Conservation (phyloP, 2,888 invertebrate species). For the Patella depressa region DNA sequence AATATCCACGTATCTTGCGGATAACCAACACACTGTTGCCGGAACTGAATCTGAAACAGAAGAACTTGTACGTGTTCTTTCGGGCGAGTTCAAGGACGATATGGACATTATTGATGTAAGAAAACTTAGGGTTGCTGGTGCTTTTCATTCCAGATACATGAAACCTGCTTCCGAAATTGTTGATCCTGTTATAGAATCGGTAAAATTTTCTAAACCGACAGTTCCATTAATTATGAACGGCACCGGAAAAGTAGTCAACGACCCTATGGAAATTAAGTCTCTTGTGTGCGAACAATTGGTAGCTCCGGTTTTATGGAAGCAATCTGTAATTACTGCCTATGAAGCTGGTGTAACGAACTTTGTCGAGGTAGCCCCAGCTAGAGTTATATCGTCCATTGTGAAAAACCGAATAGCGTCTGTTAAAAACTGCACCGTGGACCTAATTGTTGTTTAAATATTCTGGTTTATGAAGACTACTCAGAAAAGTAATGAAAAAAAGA, state of each 20-base stretch:
- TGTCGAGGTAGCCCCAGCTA: not conserved
- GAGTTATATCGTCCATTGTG: constrained; percentile 1
- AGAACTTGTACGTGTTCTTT: not conserved
- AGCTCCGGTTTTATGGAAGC: not conserved
- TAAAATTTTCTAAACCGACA: not conserved
- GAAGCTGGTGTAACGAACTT: constrained; percentile 6
- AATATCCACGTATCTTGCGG: constrained; percentile 1
- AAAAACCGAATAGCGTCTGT: constrained; percentile 2
- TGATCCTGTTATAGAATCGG: not conserved
- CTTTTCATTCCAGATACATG: not conserved
- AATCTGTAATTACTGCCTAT: not conserved
- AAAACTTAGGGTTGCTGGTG: not conserved
- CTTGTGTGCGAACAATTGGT: not conserved
- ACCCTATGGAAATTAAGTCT: not conserved
- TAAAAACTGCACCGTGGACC: not conserved
- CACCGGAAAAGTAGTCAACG: not conserved
- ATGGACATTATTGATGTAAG: not conserved
- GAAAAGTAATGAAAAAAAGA: no score
- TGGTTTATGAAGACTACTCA: no score
- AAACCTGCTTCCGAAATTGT: not conserved
- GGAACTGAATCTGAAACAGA: not conserved
- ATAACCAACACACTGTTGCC: not conserved
- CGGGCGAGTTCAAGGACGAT: not conserved
- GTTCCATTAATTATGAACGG: not conserved
- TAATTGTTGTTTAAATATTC: not conserved